Evolutionary conservation across 2,113 vertebrate species (phyloP).

Genomic region (Pao palembangensis): DNA sequence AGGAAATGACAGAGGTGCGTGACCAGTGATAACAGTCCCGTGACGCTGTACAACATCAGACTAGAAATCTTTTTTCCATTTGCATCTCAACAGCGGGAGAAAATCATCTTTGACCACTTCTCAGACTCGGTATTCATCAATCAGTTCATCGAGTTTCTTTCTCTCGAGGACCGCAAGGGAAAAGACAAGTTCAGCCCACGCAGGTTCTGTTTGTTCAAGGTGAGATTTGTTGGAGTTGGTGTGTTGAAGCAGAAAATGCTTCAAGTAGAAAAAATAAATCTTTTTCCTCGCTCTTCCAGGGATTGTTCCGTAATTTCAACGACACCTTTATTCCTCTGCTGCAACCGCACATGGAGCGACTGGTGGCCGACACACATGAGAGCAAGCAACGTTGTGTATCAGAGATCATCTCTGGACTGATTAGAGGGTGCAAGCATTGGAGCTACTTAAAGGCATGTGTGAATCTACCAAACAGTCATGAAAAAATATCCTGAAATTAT

Average conservation of each 20-base stretch:
- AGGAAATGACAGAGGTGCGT: conserved; percentile 88
- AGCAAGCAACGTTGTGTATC: conserved; percentile 94
- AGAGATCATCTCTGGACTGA: conserved; percentile 94
- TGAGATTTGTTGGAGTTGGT: conserved; percentile 40
- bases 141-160: conserved; percentile 93
- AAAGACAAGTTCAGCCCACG: conserved; percentile 98
- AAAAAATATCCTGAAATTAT: no score
- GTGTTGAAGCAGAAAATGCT: not conserved
- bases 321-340: conserved; percentile 87
- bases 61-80: not conserved
- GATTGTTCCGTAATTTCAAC: conserved; percentile 92
- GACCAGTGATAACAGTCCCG: not conserved
- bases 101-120: conserved; percentile 94
- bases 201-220: conserved; percentile 98
- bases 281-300: conserved; percentile 65
- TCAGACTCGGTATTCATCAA: conserved; percentile 89
- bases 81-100: conserved; percentile 81
- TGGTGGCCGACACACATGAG: conserved; percentile 90
- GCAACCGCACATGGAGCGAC: conserved; percentile 86
- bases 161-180: conserved; percentile 96
- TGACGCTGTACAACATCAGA: not conserved
- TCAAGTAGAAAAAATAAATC: not conserved
- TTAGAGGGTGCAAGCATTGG: conserved; percentile 96
- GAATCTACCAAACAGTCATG: not conserved
- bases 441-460: conserved; percentile 84